A percentile compares a stretch with the other conserved stretches of the same genome.
These are phyloP conservation scores for Nycticryphes semicollaris DNA, from an alignment of 2,113 vertebrate genomes.

Conservation along the genomic window DNA sequence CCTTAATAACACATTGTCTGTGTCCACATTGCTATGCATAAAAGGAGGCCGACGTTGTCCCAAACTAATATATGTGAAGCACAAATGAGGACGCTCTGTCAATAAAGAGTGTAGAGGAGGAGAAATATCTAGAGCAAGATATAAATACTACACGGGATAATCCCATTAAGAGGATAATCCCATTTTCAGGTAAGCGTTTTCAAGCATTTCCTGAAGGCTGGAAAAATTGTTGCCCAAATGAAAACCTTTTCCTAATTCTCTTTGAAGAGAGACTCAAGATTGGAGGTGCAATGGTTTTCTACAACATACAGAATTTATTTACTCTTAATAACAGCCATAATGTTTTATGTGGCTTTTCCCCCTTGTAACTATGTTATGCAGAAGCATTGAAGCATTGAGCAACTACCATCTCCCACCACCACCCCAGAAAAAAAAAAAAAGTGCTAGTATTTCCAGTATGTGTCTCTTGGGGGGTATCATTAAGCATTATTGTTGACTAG, in stretches of 20 bases:
- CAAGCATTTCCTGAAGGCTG: not conserved
- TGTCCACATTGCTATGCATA: not conserved
- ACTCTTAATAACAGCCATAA: not conserved
- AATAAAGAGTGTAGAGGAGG: not conserved
- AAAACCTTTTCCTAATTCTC: not conserved
- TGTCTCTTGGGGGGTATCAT: not conserved
- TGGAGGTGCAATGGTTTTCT: not conserved
- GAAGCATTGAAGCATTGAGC: not conserved
- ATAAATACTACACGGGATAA: not conserved
- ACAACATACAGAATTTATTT: not conserved
- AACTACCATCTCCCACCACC: not conserved
- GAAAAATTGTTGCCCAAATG: not conserved
- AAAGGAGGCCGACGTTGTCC: not conserved
- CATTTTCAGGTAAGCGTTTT: not conserved
- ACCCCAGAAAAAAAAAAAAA: not conserved
- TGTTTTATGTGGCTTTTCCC: not conserved
- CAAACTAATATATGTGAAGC: not conserved
- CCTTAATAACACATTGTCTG: not conserved
- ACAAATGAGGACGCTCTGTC: not conserved
- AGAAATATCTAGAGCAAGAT: not conserved
- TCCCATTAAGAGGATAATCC: not conserved
- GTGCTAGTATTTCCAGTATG: not conserved
- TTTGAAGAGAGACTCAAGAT: not conserved
- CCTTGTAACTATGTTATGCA: not conserved
- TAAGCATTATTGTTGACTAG: not conserved